Evolutionary conservation across 2,797 vertebrate species (phyloP).

Genomic region (Gila robusta): DNA sequence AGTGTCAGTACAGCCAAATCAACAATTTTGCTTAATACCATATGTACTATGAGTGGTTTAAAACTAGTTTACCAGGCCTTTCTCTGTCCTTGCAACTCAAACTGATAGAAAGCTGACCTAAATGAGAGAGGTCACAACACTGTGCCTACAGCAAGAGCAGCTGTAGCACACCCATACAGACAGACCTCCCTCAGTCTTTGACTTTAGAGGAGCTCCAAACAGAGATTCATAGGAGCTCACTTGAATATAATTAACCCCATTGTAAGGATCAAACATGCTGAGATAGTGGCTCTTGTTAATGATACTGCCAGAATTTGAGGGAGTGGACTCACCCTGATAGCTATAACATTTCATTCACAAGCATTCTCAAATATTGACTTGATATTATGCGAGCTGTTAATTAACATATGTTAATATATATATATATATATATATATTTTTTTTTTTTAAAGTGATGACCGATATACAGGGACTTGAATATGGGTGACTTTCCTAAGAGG

Average conservation of each 20-base stretch:
- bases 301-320: background rate
- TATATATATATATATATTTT: too few relatives aligned
- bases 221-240: slow-evolving; percentile 5
- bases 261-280: slow-evolving; percentile 30
- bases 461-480: background rate
- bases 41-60: background rate
- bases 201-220: slow-evolving; percentile 12
- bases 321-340: background rate
- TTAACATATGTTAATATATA: background rate
- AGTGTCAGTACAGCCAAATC: background rate
- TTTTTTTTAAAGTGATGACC: background rate
- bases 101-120: slow-evolving; percentile 10
- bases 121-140: slow-evolving; percentile 13
- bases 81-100: slow-evolving; percentile 14
- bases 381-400: background rate
- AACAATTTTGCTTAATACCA: background rate
- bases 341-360: background rate
- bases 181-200: slow-evolving; percentile 27
- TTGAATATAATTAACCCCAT: slow-evolving; percentile 40
- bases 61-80: background rate
- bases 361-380: background rate
- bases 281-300: background rate
- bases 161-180: slow-evolving; percentile 26
- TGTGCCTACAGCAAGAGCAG: slow-evolving; percentile 22
- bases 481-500: slow-evolving; percentile 22